These are phyloP conservation scores for Ptychochromis oligacanthus DNA, from an alignment of 2,113 vertebrate genomes.

Conservation along the genomic window DNA sequence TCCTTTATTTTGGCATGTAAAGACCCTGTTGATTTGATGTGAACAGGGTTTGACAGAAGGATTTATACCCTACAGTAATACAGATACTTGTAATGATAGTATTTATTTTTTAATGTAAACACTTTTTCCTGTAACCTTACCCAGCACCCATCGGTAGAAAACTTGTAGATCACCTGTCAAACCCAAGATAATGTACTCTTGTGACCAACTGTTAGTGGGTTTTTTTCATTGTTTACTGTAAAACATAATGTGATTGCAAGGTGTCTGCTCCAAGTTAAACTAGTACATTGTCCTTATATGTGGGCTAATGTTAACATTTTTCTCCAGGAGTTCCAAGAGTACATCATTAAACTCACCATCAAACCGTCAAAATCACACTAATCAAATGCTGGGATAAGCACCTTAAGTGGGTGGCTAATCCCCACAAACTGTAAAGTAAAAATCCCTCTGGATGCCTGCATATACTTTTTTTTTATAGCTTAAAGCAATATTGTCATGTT, in stretches of 20 bases:
- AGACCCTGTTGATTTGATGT: background rate
- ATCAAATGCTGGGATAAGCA: background rate
- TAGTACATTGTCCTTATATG: background rate
- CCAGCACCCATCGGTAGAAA: background rate
- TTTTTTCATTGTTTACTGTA: background rate
- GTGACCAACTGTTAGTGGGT: background rate
- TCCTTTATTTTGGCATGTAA: background rate
- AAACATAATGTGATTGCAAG: background rate
- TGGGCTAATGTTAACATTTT: background rate
- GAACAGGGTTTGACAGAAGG: background rate
- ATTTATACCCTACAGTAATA: background rate
- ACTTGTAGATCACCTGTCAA: background rate
- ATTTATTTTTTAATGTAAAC: background rate
- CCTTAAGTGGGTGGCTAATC: constrained; percentile 3
- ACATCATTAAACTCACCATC: background rate
- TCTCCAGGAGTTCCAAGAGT: too few relatives aligned
- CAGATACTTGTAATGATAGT: background rate
- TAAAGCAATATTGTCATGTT: background rate
- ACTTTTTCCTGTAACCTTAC: background rate
- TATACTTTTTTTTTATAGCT: background rate
- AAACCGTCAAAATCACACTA: background rate
- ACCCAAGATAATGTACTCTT: background rate
- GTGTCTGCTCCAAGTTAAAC: background rate
- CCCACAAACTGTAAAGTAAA: background rate
- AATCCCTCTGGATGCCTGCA: background rate